Percentiles rank a stretch among this genome's conserved stretches.
Conservation (phyloP, 2,797 vertebrate species). For the Cynodonichthys magdalenae region DNA sequence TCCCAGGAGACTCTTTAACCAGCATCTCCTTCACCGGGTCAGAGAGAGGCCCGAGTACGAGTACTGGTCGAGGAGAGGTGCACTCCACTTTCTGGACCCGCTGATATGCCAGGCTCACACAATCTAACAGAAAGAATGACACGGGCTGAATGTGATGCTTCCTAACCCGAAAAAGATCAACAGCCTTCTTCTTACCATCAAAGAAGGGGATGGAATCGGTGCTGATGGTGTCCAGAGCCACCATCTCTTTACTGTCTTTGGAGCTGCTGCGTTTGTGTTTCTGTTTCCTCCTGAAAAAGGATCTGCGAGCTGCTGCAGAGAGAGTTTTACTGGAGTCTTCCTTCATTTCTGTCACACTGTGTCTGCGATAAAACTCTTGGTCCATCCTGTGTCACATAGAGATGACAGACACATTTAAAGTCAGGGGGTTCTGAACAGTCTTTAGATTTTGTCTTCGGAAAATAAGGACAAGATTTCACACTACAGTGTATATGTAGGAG, state of each 20-base stretch:
- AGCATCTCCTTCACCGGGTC: constrained; percentile 98
- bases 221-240: constrained; percentile 92
- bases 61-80: constrained; percentile 89
- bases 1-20: constrained; percentile 93
- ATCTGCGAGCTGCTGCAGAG: constrained; percentile 92
- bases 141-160: background rate
- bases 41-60: constrained; percentile 93
- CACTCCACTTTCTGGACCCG: constrained; percentile 96
- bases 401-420: background rate
- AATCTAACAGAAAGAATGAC: constrained; percentile 78
- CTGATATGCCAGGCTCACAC: constrained; percentile 93
- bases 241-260: constrained; percentile 94
- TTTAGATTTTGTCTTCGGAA: no score
- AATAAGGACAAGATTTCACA: background rate
- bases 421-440: background rate
- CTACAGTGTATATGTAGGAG: background rate
- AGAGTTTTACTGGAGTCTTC: constrained; percentile 92
- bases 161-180: background rate
- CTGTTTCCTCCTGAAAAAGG: constrained; percentile 94
- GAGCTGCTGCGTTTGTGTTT: constrained; percentile 97
- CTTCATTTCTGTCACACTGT: constrained; percentile 93
- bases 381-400: constrained; percentile 86
- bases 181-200: constrained; percentile 81
- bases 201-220: constrained; percentile 94
- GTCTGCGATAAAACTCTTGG: constrained; percentile 95